phyloP scores from a whole-genome alignment of 2,888 invertebrate genomes.

The Pseudococcus viburni region DNA sequence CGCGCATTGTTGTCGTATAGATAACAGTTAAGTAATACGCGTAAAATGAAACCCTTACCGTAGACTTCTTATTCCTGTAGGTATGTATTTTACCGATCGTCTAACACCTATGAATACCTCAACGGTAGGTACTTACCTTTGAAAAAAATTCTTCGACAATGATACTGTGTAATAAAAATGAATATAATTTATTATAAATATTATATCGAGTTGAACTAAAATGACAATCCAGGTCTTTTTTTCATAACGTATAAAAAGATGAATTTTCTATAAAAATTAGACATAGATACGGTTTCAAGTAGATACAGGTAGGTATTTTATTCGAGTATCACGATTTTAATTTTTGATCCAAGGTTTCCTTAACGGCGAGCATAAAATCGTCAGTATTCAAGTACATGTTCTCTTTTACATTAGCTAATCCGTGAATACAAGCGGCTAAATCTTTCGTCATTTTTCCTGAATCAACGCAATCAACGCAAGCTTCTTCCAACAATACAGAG shows the following conservation, averaged over 20 bases:
- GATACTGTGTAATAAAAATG: neutral
- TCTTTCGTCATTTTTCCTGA: slow-evolving; percentile 91
- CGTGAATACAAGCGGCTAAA: slow-evolving; percentile 88
- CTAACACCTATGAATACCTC: neutral
- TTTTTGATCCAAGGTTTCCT: slow-evolving; percentile 78
- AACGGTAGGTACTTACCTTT: neutral
- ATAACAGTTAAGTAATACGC: neutral
- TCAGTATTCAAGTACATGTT: slow-evolving; percentile 85
- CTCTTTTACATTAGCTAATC: slow-evolving; percentile 84
- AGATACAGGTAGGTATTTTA: neutral
- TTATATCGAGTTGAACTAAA: neutral
- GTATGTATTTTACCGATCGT: neutral
- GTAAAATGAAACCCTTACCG: slow-evolving; percentile 5
- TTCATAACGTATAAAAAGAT: neutral
- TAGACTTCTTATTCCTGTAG: neutral
- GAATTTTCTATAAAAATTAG: neutral
- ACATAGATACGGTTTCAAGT: neutral
- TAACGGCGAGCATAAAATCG: slow-evolving; percentile 88
- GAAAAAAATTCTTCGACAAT: neutral
- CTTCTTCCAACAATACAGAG: slow-evolving; percentile 81
- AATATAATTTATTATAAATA: slow-evolving; percentile 3
- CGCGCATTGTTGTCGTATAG: neutral
- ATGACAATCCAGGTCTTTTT: neutral
- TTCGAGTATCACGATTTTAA: slow-evolving; percentile 68
- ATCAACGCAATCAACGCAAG: slow-evolving; percentile 87